These are phyloP conservation scores for Scortum barcoo DNA, from an alignment of 2,113 vertebrate genomes.

Conservation along the genomic window DNA sequence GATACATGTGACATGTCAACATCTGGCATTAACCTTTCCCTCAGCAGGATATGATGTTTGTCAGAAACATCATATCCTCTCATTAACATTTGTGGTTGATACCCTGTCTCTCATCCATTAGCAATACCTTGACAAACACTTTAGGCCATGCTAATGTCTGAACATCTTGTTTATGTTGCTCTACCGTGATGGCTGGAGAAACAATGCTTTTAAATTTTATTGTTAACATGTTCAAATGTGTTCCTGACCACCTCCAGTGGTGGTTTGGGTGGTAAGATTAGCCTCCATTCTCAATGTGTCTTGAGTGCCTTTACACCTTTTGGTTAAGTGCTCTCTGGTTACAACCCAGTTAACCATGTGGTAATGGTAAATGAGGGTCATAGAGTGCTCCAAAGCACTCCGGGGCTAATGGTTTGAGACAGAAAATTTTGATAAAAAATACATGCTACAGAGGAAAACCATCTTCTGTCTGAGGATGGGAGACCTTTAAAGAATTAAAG, in stretches of 20 bases:
- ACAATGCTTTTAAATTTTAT: not conserved
- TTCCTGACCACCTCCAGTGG: slow-evolving; percentile 7
- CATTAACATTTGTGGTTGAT: slow-evolving; percentile 1
- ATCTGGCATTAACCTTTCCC: not conserved
- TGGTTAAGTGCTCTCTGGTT: slow-evolving; percentile 32
- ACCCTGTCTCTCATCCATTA: not conserved
- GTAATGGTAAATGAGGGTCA: slow-evolving; percentile 2
- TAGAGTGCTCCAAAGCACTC: slow-evolving; percentile 1
- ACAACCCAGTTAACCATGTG: not conserved
- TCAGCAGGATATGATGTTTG: not conserved
- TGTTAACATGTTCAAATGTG: not conserved
- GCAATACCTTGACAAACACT: not conserved
- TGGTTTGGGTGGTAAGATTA: not conserved
- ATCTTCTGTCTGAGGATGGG: not conserved
- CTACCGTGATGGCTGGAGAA: not conserved
- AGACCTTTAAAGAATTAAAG: not conserved
- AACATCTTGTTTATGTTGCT: not conserved
- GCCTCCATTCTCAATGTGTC: not conserved
- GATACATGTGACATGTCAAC: not conserved
- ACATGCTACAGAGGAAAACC: too few species aligned
- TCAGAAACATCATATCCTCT: not conserved
- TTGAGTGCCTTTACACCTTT: slow-evolving; percentile 34
- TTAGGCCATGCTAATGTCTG: not conserved
- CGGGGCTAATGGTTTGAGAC: not conserved
- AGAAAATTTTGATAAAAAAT: not conserved